Conservation (phyloP, 2,113 vertebrate species). For the Saguinus midas region DNA sequence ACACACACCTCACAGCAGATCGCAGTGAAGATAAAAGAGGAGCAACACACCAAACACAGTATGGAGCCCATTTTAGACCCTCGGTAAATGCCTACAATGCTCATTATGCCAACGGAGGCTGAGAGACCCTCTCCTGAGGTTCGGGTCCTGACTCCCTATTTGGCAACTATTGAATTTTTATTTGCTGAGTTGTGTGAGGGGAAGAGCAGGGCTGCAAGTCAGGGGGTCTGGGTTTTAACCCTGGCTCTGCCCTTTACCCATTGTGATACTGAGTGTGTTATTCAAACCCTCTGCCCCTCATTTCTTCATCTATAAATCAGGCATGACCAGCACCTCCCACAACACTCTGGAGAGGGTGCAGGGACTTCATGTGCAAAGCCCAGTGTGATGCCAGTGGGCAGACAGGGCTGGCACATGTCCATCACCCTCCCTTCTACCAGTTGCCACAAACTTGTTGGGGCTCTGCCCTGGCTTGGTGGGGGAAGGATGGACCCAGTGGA, state of each 20-base stretch:
- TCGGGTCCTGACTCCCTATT: not conserved
- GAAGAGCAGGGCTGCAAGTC: not conserved
- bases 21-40: not conserved
- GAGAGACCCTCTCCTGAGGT: not conserved
- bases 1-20: not conserved
- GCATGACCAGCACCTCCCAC: too few relatives aligned
- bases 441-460: not conserved
- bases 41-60: not conserved
- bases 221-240: not conserved
- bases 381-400: not conserved
- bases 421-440: not conserved
- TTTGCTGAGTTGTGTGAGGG: not conserved
- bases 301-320: not conserved
- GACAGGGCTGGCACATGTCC: not conserved
- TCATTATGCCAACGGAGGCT: accelerated
- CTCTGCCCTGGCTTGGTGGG: not conserved
- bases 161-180: not conserved
- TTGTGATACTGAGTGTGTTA: not conserved
- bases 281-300: not conserved
- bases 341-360: not conserved
- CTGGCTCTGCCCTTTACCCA: not conserved
- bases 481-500: too few relatives aligned
- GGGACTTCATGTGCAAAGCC: not conserved
- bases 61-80: not conserved
- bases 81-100: not conserved